Base-by-base conservation (phyloP, 2,888 invertebrate species). In the Tolmerus cingulatus region DNA sequence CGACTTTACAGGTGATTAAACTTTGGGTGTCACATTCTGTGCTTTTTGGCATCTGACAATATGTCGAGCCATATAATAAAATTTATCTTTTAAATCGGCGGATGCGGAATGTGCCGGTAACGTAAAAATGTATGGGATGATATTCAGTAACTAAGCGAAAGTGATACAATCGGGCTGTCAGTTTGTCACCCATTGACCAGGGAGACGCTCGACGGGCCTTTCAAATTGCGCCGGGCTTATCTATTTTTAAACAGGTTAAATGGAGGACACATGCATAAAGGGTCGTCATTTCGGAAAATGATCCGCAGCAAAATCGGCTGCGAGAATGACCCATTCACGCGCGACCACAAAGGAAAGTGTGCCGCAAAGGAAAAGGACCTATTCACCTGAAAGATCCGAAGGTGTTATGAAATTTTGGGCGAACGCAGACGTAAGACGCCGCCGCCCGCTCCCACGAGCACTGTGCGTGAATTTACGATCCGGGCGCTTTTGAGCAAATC, bases 51-150 rank as follows among this genome's bases (percentile, higher is more conserved):
- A 76, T 76, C 8, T 76, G 40, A 40, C 76, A 37, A 40, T 76
- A 34, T 37, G 76, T 76, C 40, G 37, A 16, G 16, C 19, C 27
- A 66, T 27, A 66, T 66, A 66, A 66, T 27, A 66, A 27, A 27
- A 66, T 66, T 66, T 66, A 66, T 66, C 66, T 12, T 66, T 66
- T 66, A 23, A 8, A 66, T 66, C 66, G 23, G 14, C 23, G 76
- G 40, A 30, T 19, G 76, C 37, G 76, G 76, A 40, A 40, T 76
- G 27, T 76, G 34, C 76, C 76, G 76, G 82, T 66, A 57, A 66
- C 57, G 66, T 82, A 82, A 82, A 82, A 57, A 57, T 82, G 37
- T 57, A 82, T 37, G 82, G 34, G 82, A 82, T 82, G 82, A 82
- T 37, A 57, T 82, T 82, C 57, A 55, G 23, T 74, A 74, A 37